These are phyloP conservation scores for Henricia sp. DNA, from an alignment of 53 echinoderm and acorn worm species.

Conservation along the genomic window DNA sequence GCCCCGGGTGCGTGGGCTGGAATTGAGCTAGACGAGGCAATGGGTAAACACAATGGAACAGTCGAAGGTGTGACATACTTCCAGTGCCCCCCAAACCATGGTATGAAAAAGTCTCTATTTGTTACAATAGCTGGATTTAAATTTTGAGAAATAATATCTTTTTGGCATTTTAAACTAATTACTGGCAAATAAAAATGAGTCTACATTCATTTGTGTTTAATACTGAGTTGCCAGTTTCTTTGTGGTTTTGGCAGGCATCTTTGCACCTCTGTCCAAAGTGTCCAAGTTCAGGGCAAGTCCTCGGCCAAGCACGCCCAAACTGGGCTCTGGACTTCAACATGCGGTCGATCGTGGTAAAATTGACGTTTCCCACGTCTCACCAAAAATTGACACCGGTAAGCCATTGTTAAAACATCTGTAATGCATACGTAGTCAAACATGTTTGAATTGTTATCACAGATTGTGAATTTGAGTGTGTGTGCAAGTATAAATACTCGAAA, in stretches of 20 bases:
- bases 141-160: too few relatives aligned
- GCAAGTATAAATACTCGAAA: too few relatives aligned
- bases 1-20: conserved; percentile 68
- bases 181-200: too few relatives aligned
- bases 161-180: too few relatives aligned
- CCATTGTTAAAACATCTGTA: too few relatives aligned
- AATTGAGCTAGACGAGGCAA: conserved; percentile 58
- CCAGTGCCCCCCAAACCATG: conserved; percentile 68
- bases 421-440: too few relatives aligned
- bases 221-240: too few relatives aligned
- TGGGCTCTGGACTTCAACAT: background rate
- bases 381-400: conserved; percentile 64
- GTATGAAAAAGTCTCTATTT: too few relatives aligned
- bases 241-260: conserved; percentile 63
- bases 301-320: conserved; percentile 52
- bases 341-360: conserved; percentile 36
- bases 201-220: too few relatives aligned
- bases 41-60: conserved; percentile 67
- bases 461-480: too few relatives aligned
- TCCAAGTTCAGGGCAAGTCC: conserved; percentile 45
- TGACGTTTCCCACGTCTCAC: conserved; percentile 60
- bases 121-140: too few relatives aligned
- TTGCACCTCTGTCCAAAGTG: conserved; percentile 71
- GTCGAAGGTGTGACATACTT: conserved; percentile 50
- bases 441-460: too few relatives aligned